Percentiles rank a stretch among this genome's conserved stretches.
These are phyloP conservation scores for Linurgus olivaceus DNA, from an alignment of 2,797 vertebrate genomes.

Conservation along the genomic window DNA sequence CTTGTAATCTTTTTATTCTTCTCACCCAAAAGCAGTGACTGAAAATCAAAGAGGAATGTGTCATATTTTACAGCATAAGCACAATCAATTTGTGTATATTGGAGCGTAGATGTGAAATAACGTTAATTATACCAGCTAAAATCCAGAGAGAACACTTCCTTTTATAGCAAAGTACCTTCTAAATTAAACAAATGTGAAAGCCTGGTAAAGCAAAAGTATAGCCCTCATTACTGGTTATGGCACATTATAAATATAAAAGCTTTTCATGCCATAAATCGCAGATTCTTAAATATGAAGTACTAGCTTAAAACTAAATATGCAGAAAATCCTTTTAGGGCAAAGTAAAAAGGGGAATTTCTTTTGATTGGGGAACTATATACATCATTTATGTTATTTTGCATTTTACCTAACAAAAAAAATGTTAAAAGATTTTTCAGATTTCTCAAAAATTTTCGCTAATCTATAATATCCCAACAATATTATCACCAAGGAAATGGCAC, in stretches of 20 bases:
- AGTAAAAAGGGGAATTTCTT: not conserved
- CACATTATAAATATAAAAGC: constrained; percentile 63
- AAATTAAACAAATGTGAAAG: constrained; percentile 68
- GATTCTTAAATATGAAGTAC: constrained; percentile 60
- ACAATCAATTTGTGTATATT: constrained; percentile 58
- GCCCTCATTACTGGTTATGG: constrained; percentile 55
- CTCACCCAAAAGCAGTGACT: constrained; percentile 22
- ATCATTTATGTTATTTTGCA: not conserved
- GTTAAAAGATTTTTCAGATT: not conserved
- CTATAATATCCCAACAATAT: not conserved
- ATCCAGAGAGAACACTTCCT: constrained; percentile 59
- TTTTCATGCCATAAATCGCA: constrained; percentile 62
- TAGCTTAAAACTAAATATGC: constrained; percentile 36
- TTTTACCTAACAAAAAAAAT: not conserved
- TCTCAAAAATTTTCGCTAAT: not conserved
- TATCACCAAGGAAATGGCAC: not conserved
- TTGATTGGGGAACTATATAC: not conserved
- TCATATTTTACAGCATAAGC: constrained; percentile 27
- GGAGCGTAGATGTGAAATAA: constrained; percentile 36
- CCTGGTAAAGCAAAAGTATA: constrained; percentile 47
- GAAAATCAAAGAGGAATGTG: constrained; percentile 30
- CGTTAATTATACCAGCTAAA: constrained; percentile 61
- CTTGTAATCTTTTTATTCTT: constrained; percentile 18
- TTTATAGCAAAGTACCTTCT: constrained; percentile 67
- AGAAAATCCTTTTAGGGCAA: constrained; percentile 51